phyloP scores from a whole-genome alignment of 92 coral and sea anemone species.

The Umimayanthus kanabou region DNA sequence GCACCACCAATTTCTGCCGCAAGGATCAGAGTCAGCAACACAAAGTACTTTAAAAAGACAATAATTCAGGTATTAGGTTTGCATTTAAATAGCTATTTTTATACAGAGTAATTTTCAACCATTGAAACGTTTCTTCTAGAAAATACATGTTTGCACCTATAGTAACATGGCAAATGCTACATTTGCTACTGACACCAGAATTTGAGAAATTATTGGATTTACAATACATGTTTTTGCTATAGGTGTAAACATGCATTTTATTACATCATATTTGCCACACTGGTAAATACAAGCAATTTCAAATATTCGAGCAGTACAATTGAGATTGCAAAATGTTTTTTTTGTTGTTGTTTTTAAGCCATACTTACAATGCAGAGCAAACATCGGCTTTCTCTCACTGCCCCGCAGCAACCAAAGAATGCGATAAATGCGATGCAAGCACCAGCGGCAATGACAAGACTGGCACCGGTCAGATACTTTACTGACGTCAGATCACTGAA shows the following conservation, averaged over 20 bases:
- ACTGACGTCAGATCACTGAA: conserved; percentile 66
- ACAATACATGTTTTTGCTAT: too few species aligned
- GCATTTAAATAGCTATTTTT: background rate
- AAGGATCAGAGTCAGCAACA: conserved; percentile 66
- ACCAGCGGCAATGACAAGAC: conserved; percentile 84
- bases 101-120: too few species aligned
- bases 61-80: background rate
- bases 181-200: too few species aligned
- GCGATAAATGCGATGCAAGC: conserved; percentile 77
- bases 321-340: too few species aligned
- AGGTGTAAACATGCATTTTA: too few species aligned
- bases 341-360: background rate
- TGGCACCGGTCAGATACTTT: conserved; percentile 85
- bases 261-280: too few species aligned
- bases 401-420: conserved; percentile 99
- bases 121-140: too few species aligned
- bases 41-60: conserved; percentile 59
- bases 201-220: too few species aligned
- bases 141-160: too few species aligned
- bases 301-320: too few species aligned
- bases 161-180: too few species aligned
- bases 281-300: too few species aligned
- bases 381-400: conserved; percentile 83
- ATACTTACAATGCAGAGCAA: conserved; percentile 77
- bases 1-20: conserved; percentile 81